These are phyloP conservation scores for Rhamphomyia laevipes DNA, from an alignment of 2,888 invertebrate species.

Conservation along the genomic window DNA sequence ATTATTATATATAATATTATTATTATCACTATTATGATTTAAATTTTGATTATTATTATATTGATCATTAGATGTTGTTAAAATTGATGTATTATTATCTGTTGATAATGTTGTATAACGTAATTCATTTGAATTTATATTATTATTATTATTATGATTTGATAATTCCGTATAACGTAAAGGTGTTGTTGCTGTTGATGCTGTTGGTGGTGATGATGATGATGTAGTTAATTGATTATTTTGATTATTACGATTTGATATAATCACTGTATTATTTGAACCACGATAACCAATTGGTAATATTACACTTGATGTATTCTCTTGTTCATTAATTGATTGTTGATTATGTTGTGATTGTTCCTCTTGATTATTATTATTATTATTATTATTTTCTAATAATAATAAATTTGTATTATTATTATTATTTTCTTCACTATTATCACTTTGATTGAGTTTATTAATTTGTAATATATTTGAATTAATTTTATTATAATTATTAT, in stretches of 20 bases:
- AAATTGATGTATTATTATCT: not conserved
- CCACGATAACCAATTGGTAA: conserved; percentile 32
- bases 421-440: conserved; percentile 13
- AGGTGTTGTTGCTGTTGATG: conserved; percentile 18
- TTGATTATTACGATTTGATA: conserved; percentile 19
- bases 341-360: too few relatives aligned
- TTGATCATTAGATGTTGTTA: conserved; percentile 1
- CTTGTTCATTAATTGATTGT: not conserved
- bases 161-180: conserved; percentile 11
- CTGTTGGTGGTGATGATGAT: conserved; percentile 17
- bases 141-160: conserved; percentile 4
- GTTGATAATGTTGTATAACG: conserved; percentile 6
- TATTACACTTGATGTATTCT: conserved; percentile 11
- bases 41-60: too few relatives aligned
- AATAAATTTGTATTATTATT: conserved; percentile 14
- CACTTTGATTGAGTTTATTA: conserved; percentile 5
- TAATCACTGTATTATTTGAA: conserved; percentile 33
- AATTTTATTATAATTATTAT: not conserved
- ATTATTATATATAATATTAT: too few relatives aligned
- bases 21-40: too few relatives aligned
- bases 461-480: not conserved
- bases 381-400: conserved; percentile 12
- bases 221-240: too few relatives aligned
- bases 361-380: too few relatives aligned
- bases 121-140: conserved; percentile 4